Percentiles rank a stretch among this genome's conserved stretches.
Evolutionary conservation across 2,797 vertebrate genomes (phyloP).

Genomic region (Gallinago nigripennis): DNA sequence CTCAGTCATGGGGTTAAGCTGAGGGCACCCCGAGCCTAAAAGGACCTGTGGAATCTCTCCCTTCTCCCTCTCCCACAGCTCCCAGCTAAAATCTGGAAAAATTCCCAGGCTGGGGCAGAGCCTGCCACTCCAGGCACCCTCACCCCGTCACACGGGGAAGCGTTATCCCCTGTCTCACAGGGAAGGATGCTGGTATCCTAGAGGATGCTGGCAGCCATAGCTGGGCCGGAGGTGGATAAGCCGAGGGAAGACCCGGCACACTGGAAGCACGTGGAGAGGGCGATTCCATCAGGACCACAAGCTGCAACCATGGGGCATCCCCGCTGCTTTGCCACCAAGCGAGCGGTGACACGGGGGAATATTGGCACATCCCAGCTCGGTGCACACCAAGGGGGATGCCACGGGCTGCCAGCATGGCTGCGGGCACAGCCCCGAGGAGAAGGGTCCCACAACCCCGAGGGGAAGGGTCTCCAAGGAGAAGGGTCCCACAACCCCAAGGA

Average conservation of each 20-base stretch:
- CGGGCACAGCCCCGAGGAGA: not conserved
- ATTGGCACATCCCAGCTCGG: not conserved
- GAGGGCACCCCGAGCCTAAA: not conserved
- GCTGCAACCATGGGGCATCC: not conserved
- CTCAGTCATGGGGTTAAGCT: rapidly evolving
- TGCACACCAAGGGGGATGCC: not conserved
- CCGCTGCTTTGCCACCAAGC: rapidly evolving
- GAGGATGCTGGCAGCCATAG: rapidly evolving
- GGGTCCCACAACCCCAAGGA: too few relatives aligned
- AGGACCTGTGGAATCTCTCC: not conserved
- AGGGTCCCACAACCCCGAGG: too few relatives aligned
- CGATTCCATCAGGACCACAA: not conserved
- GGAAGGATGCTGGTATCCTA: not conserved
- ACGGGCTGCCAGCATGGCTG: rapidly evolving
- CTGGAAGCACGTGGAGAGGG: not conserved
- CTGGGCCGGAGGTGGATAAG: not conserved
- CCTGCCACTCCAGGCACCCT: rapidly evolving
- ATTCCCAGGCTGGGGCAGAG: not conserved
- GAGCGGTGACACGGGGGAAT: rapidly evolving
- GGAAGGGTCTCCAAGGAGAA: not conserved
- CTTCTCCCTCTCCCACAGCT: not conserved
- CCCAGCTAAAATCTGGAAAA: not conserved
- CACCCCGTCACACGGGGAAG: rapidly evolving
- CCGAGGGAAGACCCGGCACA: not conserved
- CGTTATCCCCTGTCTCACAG: rapidly evolving